Percentiles rank a stretch among this genome's conserved stretches.
Conservation (phyloP, 2,888 invertebrate species). For the Hylaea fasciaria region DNA sequence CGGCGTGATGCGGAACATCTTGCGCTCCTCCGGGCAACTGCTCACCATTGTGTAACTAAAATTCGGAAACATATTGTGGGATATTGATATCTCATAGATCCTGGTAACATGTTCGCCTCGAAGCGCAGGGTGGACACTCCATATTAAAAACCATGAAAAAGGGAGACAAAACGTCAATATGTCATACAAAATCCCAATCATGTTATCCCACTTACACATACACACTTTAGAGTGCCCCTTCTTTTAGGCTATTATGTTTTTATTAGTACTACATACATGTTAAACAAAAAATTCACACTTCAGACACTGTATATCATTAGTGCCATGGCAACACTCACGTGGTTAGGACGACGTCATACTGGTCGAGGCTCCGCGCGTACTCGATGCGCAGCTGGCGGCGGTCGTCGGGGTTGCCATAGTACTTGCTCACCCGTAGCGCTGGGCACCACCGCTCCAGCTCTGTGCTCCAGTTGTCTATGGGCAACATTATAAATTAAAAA, state of each 20-base stretch:
- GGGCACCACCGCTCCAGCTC: slow-evolving; percentile 93
- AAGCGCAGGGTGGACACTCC: too few species aligned
- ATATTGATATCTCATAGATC: too few species aligned
- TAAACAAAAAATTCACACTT: too few species aligned
- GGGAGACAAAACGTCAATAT: too few species aligned
- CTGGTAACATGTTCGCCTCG: too few species aligned
- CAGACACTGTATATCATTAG: too few species aligned
- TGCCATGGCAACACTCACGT: slow-evolving; percentile 87
- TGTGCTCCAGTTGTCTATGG: slow-evolving; percentile 92
- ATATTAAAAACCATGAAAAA: too few species aligned
- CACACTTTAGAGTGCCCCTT: too few species aligned
- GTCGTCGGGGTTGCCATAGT: slow-evolving; percentile 95
- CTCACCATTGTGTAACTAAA: slow-evolving; percentile 89
- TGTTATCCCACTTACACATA: too few species aligned
- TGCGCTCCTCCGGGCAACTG: slow-evolving; percentile 94
- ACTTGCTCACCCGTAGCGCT: slow-evolving; percentile 90
- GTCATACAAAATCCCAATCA: too few species aligned
- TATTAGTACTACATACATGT: too few species aligned
- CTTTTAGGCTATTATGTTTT: too few species aligned
- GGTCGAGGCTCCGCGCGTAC: slow-evolving; percentile 89
- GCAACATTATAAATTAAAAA: not conserved
- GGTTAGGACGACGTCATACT: slow-evolving; percentile 93
- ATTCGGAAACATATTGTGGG: not conserved
- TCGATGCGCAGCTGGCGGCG: slow-evolving; percentile 90
- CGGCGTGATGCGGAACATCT: slow-evolving; percentile 94